A percentile compares a stretch with the other conserved stretches of the same genome.
These are phyloP conservation scores for Pediacus dermestoides DNA, from an alignment of 2,888 invertebrate genomes.

Conservation along the genomic window DNA sequence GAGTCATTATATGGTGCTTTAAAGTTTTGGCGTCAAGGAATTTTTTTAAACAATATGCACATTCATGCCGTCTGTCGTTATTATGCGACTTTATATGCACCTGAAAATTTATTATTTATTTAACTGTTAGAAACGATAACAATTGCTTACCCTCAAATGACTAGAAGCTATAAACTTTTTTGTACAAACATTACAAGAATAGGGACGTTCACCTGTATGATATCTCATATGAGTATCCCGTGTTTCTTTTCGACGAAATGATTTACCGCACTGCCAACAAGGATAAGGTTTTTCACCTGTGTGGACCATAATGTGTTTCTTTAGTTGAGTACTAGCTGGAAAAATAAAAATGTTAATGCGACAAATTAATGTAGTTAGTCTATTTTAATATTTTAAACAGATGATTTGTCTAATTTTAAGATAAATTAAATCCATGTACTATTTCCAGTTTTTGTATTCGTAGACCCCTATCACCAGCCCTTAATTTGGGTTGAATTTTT, in stretches of 20 bases:
- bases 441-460: too few species aligned
- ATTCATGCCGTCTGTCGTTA: slow-evolving; percentile 38
- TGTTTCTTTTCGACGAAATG: slow-evolving; percentile 47
- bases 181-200: slow-evolving; percentile 43
- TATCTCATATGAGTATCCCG: slow-evolving; percentile 47
- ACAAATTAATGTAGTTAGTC: too few species aligned
- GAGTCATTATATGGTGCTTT: slow-evolving; percentile 40
- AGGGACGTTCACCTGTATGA: slow-evolving; percentile 47
- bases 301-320: slow-evolving; percentile 45
- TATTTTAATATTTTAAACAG: too few species aligned
- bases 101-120: slow-evolving; percentile 26
- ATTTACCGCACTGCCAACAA: slow-evolving; percentile 48
- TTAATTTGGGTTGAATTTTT: too few species aligned
- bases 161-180: slow-evolving; percentile 47
- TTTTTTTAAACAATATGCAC: slow-evolving; percentile 41
- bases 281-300: slow-evolving; percentile 46
- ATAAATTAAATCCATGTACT: too few species aligned
- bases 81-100: slow-evolving; percentile 43
- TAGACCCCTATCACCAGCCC: too few species aligned
- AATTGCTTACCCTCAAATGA: slow-evolving; percentile 41
- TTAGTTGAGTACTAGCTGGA: slow-evolving; percentile 44
- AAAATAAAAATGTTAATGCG: too few species aligned
- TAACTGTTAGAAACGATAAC: slow-evolving; percentile 1
- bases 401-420: too few species aligned
- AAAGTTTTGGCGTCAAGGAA: slow-evolving; percentile 41